A percentile compares a stretch with the other conserved stretches of the same genome.
Evolutionary conservation across 2,113 vertebrate species (phyloP).

Genomic region (Mustelus asterias): DNA sequence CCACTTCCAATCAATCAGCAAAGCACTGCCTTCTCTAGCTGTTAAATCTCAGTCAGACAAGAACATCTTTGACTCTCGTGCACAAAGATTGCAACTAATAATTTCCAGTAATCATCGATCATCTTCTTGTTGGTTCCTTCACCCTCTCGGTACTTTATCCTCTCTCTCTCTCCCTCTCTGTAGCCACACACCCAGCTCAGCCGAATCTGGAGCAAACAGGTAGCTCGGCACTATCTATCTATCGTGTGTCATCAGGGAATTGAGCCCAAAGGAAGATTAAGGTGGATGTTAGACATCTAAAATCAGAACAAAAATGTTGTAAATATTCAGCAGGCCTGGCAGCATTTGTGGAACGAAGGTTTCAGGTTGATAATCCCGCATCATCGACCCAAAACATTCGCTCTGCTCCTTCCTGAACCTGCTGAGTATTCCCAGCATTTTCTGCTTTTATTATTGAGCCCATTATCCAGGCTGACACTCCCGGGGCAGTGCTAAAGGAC

Average conservation of each 20-base stretch:
- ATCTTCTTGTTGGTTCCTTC: conserved; percentile 36
- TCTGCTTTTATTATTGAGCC: not conserved
- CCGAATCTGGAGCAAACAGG: not conserved
- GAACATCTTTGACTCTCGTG: conserved; percentile 43
- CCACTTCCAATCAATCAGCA: conserved; percentile 59
- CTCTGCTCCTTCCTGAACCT: not conserved
- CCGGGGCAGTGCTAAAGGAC: not conserved
- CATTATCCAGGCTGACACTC: not conserved
- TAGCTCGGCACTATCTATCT: not conserved
- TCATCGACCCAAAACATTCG: not conserved
- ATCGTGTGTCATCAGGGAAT: not conserved
- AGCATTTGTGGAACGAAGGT: not conserved
- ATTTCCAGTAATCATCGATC: conserved; percentile 38
- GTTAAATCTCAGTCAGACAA: conserved; percentile 42
- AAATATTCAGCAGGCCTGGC: not conserved
- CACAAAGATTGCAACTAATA: conserved; percentile 43
- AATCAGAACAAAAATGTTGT: not conserved
- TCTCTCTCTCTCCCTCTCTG: conserved; percentile 35
- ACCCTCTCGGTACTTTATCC: conserved; percentile 39
- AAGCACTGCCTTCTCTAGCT: conserved; percentile 48
- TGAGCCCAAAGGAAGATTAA: not conserved
- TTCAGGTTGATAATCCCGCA: not conserved
- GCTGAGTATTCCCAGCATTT: not conserved
- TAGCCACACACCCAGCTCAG: conserved; percentile 16
- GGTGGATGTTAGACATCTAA: not conserved